These are phyloP conservation scores for Meloidogyne exigua DNA, from an alignment of 1,140 invertebrate species.

Conservation along the genomic window DNA sequence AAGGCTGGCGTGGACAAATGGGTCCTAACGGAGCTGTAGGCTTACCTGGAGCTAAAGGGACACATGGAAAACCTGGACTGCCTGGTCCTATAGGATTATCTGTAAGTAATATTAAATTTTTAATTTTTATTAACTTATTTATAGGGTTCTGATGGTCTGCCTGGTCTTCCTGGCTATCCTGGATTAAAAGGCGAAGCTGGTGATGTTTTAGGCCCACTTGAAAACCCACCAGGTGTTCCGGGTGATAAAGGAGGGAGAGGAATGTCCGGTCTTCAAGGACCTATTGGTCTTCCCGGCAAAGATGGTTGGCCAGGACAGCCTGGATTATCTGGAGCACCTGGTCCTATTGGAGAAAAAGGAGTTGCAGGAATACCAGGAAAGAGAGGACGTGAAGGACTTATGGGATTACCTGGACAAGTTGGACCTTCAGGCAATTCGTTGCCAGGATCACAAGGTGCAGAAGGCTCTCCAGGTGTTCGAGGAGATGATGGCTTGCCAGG, in stretches of 20 bases:
- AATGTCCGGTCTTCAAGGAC: slow-evolving; percentile 41
- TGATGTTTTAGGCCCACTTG: slow-evolving; percentile 62
- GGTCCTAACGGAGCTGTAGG: slow-evolving; percentile 38
- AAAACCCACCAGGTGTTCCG: slow-evolving; percentile 53
- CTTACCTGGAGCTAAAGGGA: slow-evolving; percentile 39
- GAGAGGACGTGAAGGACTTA: slow-evolving; percentile 47
- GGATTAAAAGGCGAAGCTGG: slow-evolving; percentile 59
- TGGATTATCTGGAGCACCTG: slow-evolving; percentile 45
- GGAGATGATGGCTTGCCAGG: slow-evolving; percentile 32
- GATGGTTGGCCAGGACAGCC: slow-evolving; percentile 44
- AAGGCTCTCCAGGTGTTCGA: slow-evolving; percentile 12
- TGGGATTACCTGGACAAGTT: slow-evolving; percentile 30
- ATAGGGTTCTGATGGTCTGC: slow-evolving; percentile 53
- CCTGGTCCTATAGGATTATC: slow-evolving; percentile 39
- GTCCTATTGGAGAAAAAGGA: slow-evolving; percentile 44
- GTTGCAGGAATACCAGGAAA: slow-evolving; percentile 46
- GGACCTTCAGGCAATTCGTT: slow-evolving; percentile 36
- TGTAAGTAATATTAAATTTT: slow-evolving; percentile 30
- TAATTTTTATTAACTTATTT: neutral
- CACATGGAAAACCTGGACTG: slow-evolving; percentile 37
- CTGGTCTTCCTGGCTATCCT: slow-evolving; percentile 58
- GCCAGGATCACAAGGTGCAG: slow-evolving; percentile 27
- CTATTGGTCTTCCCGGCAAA: slow-evolving; percentile 46
- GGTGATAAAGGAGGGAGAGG: slow-evolving; percentile 55
- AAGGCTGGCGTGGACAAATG: slow-evolving; percentile 35